Evolutionary conservation across 2,797 vertebrate genomes (phyloP).

Genomic region (Austrolebias charrua): DNA sequence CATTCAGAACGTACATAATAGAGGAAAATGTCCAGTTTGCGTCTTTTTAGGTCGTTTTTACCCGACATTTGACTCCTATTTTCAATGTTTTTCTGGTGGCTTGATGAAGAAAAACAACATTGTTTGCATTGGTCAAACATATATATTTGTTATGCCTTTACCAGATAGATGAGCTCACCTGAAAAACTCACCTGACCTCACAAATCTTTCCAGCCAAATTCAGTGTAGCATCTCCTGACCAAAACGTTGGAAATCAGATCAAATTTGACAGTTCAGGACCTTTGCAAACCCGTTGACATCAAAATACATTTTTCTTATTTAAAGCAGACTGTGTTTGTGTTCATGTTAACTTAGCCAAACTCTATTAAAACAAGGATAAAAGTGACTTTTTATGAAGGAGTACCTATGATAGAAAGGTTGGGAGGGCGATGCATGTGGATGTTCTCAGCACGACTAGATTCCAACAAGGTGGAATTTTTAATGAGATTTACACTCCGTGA

Average conservation of each 20-base stretch:
- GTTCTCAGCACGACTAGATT: constrained; percentile 80
- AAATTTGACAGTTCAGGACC: not conserved
- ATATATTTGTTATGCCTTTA: not conserved
- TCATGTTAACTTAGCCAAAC: no score
- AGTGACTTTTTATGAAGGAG: not conserved
- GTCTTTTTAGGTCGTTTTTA: constrained; percentile 14
- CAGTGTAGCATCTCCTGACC: constrained; percentile 54
- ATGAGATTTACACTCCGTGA: constrained; percentile 29
- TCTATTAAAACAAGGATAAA: not conserved
- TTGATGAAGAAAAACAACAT: constrained; percentile 18
- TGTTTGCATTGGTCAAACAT: no score
- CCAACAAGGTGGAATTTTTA: constrained; percentile 90
- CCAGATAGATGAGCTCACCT: not conserved
- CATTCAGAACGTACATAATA: not conserved
- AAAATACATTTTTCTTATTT: not conserved
- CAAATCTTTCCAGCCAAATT: constrained; percentile 17
- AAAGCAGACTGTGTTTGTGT: not conserved
- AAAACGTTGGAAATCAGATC: not conserved
- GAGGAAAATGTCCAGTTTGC: not conserved
- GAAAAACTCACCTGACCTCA: constrained; percentile 50
- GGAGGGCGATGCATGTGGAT: constrained; percentile 76
- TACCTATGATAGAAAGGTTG: constrained; percentile 83
- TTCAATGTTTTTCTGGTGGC: constrained; percentile 6
- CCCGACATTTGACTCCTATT: constrained; percentile 23
- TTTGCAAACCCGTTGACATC: not conserved